Conservation (phyloP, 2,797 vertebrate genomes). For the Enteromius fasciolatus region DNA sequence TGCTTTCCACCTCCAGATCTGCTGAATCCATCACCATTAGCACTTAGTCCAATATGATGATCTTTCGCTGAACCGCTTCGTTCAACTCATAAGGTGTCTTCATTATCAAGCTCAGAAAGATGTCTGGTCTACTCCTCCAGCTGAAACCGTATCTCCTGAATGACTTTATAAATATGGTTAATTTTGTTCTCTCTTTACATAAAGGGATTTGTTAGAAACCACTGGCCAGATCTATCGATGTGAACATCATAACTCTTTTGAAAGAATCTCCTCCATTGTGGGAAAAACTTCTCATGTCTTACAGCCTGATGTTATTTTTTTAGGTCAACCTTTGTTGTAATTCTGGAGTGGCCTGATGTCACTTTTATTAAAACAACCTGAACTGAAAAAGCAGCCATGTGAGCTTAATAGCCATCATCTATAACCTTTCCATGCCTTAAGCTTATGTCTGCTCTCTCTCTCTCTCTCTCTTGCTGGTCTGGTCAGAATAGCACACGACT, state of each 20-base stretch:
- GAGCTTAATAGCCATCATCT: conserved; percentile 61
- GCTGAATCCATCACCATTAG: conserved; percentile 20
- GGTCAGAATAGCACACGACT: background rate
- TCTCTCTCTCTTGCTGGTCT: conserved; percentile 4
- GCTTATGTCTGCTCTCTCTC: conserved; percentile 44
- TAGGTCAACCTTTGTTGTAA: conserved; percentile 29
- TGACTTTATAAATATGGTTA: background rate
- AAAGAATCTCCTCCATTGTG: conserved; percentile 1
- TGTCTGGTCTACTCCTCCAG: conserved; percentile 7
- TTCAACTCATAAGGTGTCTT: background rate
- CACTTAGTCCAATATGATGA: background rate
- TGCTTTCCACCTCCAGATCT: background rate
- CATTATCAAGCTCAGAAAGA: background rate
- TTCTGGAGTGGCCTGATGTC: conserved; percentile 57
- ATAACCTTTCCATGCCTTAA: conserved; percentile 55
- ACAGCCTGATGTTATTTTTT: conserved; percentile 25
- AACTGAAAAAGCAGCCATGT: conserved; percentile 54
- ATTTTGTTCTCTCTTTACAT: background rate
- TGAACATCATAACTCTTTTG: conserved; percentile 6
- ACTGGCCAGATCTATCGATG: background rate
- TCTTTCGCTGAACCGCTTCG: background rate
- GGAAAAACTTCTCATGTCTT: conserved; percentile 19
- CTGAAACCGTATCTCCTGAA: conserved; percentile 8
- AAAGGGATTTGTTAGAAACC: conserved; percentile 1
- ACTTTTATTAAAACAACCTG: conserved; percentile 61